Evolutionary conservation across 2,888 invertebrate species (phyloP).

Genomic region (Leucozona laternaria): DNA sequence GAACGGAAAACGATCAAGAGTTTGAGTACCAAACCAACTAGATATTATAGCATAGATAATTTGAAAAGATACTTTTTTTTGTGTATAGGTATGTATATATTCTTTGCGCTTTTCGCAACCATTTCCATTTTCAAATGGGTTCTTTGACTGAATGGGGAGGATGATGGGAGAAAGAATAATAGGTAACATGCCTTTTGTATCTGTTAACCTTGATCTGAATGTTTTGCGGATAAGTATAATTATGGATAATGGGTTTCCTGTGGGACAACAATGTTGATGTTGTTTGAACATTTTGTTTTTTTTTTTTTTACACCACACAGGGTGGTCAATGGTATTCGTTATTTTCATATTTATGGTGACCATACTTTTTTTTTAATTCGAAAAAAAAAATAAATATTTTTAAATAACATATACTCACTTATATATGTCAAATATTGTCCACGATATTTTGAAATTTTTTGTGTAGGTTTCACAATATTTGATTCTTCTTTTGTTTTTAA

Average conservation of each 20-base stretch:
- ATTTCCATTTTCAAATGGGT: constrained; percentile 43
- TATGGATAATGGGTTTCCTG: constrained; percentile 69
- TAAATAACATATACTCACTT: too few relatives aligned
- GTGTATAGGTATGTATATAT: too few relatives aligned
- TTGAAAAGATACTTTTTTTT: constrained; percentile 29
- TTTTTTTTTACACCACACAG: neutral
- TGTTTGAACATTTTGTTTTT: neutral
- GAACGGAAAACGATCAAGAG: constrained; percentile 56
- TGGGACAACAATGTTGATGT: constrained; percentile 33
- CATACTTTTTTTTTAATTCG: too few relatives aligned
- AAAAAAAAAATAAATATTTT: too few relatives aligned
- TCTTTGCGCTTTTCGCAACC: neutral
- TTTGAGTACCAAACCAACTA: neutral
- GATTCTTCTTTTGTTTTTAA: too few relatives aligned
- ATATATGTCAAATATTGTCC: too few relatives aligned
- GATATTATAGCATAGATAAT: constrained; percentile 39
- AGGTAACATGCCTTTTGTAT: constrained; percentile 31
- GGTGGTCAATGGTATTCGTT: neutral
- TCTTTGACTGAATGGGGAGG: constrained; percentile 46
- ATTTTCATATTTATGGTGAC: neutral
- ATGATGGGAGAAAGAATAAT: neutral
- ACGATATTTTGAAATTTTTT: too few relatives aligned
- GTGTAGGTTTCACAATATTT: too few relatives aligned
- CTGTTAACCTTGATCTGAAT: constrained; percentile 69
- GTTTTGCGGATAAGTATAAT: constrained; percentile 53